Evolutionary conservation across 2,113 vertebrate species (phyloP).

Genomic region (Gasterosteus nipponicus): DNA sequence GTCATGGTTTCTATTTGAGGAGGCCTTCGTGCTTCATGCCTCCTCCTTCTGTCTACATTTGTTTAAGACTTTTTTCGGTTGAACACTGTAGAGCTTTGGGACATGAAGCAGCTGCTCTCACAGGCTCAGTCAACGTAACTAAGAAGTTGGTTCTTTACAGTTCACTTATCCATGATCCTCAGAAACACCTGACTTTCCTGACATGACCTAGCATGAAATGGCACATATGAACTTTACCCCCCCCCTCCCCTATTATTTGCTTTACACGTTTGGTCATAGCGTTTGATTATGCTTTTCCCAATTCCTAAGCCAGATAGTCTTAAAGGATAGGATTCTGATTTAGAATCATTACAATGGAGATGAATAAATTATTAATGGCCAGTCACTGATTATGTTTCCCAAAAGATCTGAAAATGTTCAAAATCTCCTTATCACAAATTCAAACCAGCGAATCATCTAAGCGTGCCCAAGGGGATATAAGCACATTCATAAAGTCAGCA

Average conservation of each 20-base stretch:
- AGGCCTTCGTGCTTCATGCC: slow-evolving; percentile 26
- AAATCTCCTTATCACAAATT: slow-evolving; percentile 6
- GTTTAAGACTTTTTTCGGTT: slow-evolving; percentile 16
- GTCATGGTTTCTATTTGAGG: slow-evolving; percentile 37
- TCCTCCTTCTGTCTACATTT: slow-evolving; percentile 23
- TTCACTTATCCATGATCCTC: slow-evolving; percentile 5
- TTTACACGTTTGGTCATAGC: background rate
- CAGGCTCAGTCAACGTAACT: background rate
- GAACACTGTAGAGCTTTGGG: slow-evolving; percentile 17
- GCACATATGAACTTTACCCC: background rate
- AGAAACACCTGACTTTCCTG: background rate
- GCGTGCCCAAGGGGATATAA: slow-evolving; percentile 11
- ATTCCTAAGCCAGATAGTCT: background rate
- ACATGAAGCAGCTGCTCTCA: slow-evolving; percentile 32
- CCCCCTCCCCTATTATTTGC: background rate
- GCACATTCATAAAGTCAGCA: slow-evolving; percentile 20
- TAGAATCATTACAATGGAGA: background rate
- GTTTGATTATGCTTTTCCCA: background rate
- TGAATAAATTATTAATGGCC: slow-evolving; percentile 5
- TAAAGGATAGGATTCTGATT: background rate
- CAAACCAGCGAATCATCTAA: slow-evolving; percentile 11
- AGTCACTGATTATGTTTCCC: background rate
- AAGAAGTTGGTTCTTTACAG: slow-evolving; percentile 12
- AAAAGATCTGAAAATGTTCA: slow-evolving; percentile 13
- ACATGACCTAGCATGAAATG: slow-evolving; percentile 9